A percentile compares a stretch with the other conserved stretches of the same genome.
Evolutionary conservation across 2,888 invertebrate genomes (phyloP).

Genomic region (Cheilosia urbana): DNA sequence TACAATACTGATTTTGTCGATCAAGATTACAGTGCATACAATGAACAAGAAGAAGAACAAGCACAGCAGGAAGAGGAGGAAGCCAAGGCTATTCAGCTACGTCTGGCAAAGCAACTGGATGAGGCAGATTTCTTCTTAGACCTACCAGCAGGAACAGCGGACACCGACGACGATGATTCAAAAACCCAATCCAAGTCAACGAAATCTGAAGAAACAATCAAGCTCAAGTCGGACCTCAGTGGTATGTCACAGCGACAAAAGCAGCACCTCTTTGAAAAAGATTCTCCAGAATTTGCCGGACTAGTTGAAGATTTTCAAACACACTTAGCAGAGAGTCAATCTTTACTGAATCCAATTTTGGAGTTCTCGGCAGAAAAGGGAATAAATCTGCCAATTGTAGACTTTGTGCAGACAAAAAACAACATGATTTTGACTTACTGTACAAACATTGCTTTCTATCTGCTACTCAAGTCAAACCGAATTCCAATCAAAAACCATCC

Average conservation of each 20-base stretch:
- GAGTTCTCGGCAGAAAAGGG: constrained; percentile 86
- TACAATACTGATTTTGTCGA: constrained; percentile 96
- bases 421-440: constrained; percentile 91
- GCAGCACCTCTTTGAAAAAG: constrained; percentile 90
- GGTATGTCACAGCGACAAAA: constrained; percentile 91
- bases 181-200: constrained; percentile 9
- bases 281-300: constrained; percentile 93
- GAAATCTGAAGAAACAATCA: constrained; percentile 69
- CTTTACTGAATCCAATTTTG: constrained; percentile 88
- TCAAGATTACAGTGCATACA: constrained; percentile 87
- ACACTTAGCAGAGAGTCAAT: constrained; percentile 87
- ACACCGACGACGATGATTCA: constrained; percentile 80
- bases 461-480: constrained; percentile 92
- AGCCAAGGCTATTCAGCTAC: constrained; percentile 91
- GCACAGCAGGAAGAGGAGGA: constrained; percentile 93
- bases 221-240: constrained; percentile 90
- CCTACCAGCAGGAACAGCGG: constrained; percentile 36
- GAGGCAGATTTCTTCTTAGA: constrained; percentile 91
- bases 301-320: constrained; percentile 92
- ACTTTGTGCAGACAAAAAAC: constrained; percentile 89
- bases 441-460: constrained; percentile 93
- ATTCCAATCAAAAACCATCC: constrained; percentile 92
- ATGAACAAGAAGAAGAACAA: constrained; percentile 87
- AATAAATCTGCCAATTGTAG: constrained; percentile 87
- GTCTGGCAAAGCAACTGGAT: constrained; percentile 90